Evolutionary conservation across 2,113 vertebrate species (phyloP).

Genomic region (Atherinomorus stipes): DNA sequence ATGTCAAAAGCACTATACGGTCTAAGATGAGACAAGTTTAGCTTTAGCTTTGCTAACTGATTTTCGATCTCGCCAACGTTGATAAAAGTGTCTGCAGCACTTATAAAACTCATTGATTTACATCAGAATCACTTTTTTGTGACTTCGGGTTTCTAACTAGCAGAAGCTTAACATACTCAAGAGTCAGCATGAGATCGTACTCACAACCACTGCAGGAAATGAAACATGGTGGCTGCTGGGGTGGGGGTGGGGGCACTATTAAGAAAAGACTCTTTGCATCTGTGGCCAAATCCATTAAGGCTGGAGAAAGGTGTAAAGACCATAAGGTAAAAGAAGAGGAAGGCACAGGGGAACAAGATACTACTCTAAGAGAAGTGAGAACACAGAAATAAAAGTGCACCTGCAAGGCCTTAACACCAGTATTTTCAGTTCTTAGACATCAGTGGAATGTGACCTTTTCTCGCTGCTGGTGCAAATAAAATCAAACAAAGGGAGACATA

Average conservation of each 20-base stretch:
- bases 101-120: too few relatives aligned
- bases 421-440: not conserved
- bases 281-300: constrained; percentile 1
- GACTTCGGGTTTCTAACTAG: too few relatives aligned
- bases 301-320: constrained; percentile 11
- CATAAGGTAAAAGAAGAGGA: not conserved
- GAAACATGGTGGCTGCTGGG: constrained; percentile 15
- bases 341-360: constrained; percentile 29
- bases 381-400: constrained; percentile 5
- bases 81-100: too few relatives aligned
- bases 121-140: too few relatives aligned
- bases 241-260: constrained; percentile 5
- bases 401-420: not conserved
- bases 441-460: not conserved
- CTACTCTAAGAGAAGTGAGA: constrained; percentile 25
- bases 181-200: not conserved
- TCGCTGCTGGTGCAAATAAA: not conserved
- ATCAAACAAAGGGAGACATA: not conserved
- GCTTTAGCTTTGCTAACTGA: too few relatives aligned
- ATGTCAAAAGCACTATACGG: too few relatives aligned
- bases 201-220: constrained; percentile 17
- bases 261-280: constrained; percentile 14
- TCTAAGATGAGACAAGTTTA: too few relatives aligned
- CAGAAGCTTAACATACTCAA: too few relatives aligned
- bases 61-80: too few relatives aligned